Evolutionary conservation across 2,797 vertebrate genomes (phyloP), one percentile per base, ranked within the genome.

Genomic region (Eulemur rubriventer): DNA sequence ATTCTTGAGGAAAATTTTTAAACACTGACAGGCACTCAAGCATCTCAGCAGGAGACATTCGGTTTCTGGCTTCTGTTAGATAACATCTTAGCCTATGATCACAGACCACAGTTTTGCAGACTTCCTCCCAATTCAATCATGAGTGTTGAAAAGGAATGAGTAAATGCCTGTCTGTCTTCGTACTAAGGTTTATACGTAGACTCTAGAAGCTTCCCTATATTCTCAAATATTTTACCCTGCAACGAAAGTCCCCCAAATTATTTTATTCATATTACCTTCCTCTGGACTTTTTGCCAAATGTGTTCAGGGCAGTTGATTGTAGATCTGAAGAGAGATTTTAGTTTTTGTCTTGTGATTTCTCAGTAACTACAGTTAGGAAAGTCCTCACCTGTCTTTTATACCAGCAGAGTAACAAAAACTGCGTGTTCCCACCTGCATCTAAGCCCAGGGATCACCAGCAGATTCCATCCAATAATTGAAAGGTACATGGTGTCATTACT

Each of bases 361-460:
- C 96, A 13, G 46, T 95, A 97, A 97, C 69, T 96, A 55, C 93
- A 75, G 43, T 30, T 95, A 79, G 96, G 97, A 96, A 97, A 95
- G 80, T 89, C 72, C 91, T 83, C 80, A 48, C 84, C 98, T 95
- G 97, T 89, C 98, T 98, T 99, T 98, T 99, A 99, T 99, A 99
- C 57, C 50, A 80, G 94, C 89, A 94, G 88, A 97, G 82, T 89
- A 73, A 96, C 76, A 96, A 95, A 96, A 97, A 96, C 93, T 94
- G 85, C 95, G 75, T 92, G 95, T 89, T 97, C 78, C 98, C 95
- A 84, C 97, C 97, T 96, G 97, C 97, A 91, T 50, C 95, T 99
- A 99, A 99, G 97, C 98, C 98, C 95, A 50, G 95, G 98, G 98
- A 99, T 99, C 98, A 99, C 97, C 96, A 96, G 97, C 97, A 98